Evolutionary conservation across 2,888 invertebrate species (phyloP).

Genomic region (Pseudeuparius sepicola): DNA sequence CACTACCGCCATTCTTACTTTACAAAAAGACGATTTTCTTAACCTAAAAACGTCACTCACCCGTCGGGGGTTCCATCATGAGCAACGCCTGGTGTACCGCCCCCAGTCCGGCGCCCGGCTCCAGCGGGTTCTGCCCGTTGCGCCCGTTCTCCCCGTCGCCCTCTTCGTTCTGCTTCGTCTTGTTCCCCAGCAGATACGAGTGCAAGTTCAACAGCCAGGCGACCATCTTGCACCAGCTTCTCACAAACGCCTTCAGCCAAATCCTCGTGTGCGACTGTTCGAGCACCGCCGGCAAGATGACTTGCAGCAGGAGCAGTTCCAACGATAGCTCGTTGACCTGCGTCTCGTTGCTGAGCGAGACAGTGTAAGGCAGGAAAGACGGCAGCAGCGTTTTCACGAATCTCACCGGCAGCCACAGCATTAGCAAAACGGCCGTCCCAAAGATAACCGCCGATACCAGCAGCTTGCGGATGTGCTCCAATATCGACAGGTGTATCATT

Average conservation of each 20-base stretch:
- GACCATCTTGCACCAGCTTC: slow-evolving; percentile 76
- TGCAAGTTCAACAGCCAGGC: slow-evolving; percentile 79
- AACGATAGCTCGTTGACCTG: slow-evolving; percentile 91
- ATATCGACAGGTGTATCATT: slow-evolving; percentile 95
- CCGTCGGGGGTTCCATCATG: slow-evolving; percentile 59
- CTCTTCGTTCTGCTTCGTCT: slow-evolving; percentile 39
- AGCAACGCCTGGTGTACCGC: slow-evolving; percentile 85
- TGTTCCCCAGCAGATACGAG: slow-evolving; percentile 81
- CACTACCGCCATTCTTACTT: no score
- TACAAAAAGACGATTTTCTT: no score
- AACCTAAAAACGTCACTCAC: no score
- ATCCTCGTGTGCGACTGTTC: slow-evolving; percentile 94
- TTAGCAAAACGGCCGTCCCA: slow-evolving; percentile 88
- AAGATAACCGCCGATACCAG: slow-evolving; percentile 92
- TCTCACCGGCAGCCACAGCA: slow-evolving; percentile 91
- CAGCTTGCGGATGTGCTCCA: slow-evolving; percentile 81
- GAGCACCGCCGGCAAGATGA: slow-evolving; percentile 88
- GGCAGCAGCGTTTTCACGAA: slow-evolving; percentile 73
- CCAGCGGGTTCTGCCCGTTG: slow-evolving; percentile 25
- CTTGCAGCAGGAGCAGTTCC: slow-evolving; percentile 82
- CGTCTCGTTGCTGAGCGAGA: slow-evolving; percentile 71
- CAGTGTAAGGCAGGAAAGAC: slow-evolving; percentile 89
- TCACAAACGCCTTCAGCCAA: slow-evolving; percentile 82
- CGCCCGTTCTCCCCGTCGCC: slow-evolving; percentile 29
- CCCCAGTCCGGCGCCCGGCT: slow-evolving; percentile 46